A percentile compares a stretch with the other conserved stretches of the same genome.
Conservation (phyloP, 2,888 invertebrate species). For the Drosophila trichaetosa region DNA sequence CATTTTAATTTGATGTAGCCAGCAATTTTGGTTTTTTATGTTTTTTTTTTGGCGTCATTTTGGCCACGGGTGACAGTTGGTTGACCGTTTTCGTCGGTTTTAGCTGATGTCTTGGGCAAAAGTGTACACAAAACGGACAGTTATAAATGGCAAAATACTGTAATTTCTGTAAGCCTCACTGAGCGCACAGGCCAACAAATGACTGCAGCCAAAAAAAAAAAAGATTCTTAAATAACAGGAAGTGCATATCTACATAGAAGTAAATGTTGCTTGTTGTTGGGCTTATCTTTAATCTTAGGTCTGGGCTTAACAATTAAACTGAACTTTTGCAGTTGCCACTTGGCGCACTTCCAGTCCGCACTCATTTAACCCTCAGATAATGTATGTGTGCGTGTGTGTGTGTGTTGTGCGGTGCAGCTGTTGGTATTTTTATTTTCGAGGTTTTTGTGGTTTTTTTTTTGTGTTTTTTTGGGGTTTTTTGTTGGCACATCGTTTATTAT, state of each 20-base stretch:
- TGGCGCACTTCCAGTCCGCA: constrained; percentile 14
- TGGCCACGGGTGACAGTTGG: constrained; percentile 66
- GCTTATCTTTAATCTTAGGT: background rate
- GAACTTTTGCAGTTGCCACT: constrained; percentile 14
- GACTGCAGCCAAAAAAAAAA: background rate
- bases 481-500: constrained; percentile 84
- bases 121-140: constrained; percentile 29
- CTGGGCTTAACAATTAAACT: constrained; percentile 25
- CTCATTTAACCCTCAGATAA: constrained; percentile 21
- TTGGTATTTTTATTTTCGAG: constrained; percentile 43
- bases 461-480: constrained; percentile 58
- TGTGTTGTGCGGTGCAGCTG: constrained; percentile 56
- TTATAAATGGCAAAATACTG: constrained; percentile 49
- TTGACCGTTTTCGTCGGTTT: constrained; percentile 62
- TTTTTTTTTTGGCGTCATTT: constrained; percentile 52
- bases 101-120: constrained; percentile 53
- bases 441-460: constrained; percentile 73
- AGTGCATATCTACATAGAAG: background rate
- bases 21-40: constrained; percentile 15
- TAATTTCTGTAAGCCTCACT: constrained; percentile 29
- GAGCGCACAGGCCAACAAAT: constrained; percentile 14
- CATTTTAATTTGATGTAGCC: constrained; percentile 74
- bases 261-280: background rate
- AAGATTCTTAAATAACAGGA: background rate
- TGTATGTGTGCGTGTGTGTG: constrained; percentile 13